A percentile compares a stretch with the other conserved stretches of the same genome.
These are phyloP conservation scores for Cephonodes hylas DNA, from an alignment of 2,888 invertebrate species.

Conservation along the genomic window DNA sequence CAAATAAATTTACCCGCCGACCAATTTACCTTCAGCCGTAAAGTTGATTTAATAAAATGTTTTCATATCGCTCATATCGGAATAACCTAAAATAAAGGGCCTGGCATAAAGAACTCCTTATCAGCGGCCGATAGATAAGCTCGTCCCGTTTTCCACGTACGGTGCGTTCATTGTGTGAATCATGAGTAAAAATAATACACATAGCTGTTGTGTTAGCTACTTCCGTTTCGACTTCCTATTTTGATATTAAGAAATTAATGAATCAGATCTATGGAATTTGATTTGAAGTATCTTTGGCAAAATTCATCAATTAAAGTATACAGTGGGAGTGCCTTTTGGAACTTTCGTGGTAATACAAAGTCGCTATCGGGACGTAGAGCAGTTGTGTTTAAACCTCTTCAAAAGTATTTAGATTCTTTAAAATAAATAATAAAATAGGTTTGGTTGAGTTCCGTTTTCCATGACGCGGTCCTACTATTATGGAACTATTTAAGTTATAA, in stretches of 20 bases:
- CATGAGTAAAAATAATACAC: conserved; percentile 36
- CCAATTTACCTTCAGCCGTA: not conserved
- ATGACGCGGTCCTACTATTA: too few species aligned
- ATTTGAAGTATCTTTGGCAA: not conserved
- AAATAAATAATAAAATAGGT: too few species aligned
- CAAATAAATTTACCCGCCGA: not conserved
- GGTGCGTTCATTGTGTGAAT: conserved; percentile 53
- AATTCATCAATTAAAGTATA: too few species aligned
- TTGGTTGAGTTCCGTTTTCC: too few species aligned
- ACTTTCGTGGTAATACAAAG: too few species aligned
- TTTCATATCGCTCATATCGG: conserved; percentile 27
- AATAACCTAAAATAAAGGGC: conserved; percentile 49
- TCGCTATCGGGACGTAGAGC: too few species aligned
- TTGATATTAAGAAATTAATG: not conserved
- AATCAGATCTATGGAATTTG: not conserved
- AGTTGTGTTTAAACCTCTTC: too few species aligned
- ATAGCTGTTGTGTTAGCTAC: not conserved
- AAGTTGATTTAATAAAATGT: conserved; percentile 30
- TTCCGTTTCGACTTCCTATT: conserved; percentile 15
- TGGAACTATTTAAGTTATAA: too few species aligned
- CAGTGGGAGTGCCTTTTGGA: too few species aligned
- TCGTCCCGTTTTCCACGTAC: conserved; percentile 70
- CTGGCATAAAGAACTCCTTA: conserved; percentile 50
- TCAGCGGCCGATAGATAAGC: conserved; percentile 56
- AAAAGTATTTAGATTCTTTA: too few species aligned